Percentiles rank a stretch among this genome's conserved stretches.
Evolutionary conservation across 2,113 vertebrate species (phyloP).

Genomic region (Festucalex cinctus): DNA sequence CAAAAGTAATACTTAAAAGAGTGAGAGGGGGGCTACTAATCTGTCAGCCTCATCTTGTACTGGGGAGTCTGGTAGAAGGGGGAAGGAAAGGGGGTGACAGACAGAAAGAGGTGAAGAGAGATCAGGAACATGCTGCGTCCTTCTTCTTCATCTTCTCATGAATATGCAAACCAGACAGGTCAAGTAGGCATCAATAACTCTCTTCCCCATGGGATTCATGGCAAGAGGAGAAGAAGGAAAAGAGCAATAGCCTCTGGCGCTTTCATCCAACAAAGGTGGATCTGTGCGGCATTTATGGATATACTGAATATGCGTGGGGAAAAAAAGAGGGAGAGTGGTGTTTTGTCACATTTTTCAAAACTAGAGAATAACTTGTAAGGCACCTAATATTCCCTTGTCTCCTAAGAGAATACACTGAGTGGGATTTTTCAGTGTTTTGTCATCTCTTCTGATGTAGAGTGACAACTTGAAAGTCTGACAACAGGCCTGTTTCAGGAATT

Average conservation of each 20-base stretch:
- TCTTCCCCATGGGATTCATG: conserved; percentile 43
- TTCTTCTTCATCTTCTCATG: conserved; percentile 57
- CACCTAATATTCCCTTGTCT: conserved; percentile 15
- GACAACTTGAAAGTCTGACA: conserved; percentile 29
- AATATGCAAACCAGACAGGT: conserved; percentile 68
- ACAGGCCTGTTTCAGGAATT: conserved; percentile 47
- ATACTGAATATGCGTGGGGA: conserved; percentile 8
- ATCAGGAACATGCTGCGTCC: conserved; percentile 48
- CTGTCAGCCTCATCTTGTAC: conserved; percentile 59
- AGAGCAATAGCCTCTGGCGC: conserved; percentile 37
- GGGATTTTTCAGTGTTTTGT: conserved; percentile 21
- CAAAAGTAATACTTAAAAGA: conserved; percentile 39
- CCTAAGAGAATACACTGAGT: conserved; percentile 14
- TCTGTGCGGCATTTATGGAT: conserved; percentile 24
- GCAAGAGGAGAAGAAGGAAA: conserved; percentile 23
- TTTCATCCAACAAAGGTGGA: conserved; percentile 57
- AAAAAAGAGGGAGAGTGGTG: background rate
- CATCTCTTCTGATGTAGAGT: conserved; percentile 35
- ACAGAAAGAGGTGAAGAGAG: conserved; percentile 21
- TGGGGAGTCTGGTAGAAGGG: conserved; percentile 38
- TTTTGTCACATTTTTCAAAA: conserved; percentile 48
- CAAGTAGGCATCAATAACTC: conserved; percentile 61
- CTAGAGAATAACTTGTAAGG: conserved; percentile 14
- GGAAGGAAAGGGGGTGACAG: conserved; percentile 11
- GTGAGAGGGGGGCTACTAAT: conserved; percentile 32